These are phyloP conservation scores for Holotrichia oblita DNA, from an alignment of 1,140 invertebrate species.

Conservation along the genomic window DNA sequence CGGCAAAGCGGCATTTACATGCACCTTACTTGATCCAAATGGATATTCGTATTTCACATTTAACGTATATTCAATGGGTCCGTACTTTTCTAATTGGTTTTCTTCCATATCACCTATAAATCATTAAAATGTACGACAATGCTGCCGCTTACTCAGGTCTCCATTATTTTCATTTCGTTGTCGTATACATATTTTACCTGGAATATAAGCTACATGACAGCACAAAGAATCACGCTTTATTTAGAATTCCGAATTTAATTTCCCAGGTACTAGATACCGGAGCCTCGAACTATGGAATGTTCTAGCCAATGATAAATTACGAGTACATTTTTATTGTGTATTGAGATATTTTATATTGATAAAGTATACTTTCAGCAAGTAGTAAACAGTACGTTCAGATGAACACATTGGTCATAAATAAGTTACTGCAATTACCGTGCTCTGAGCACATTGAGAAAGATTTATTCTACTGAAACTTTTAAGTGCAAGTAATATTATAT, in stretches of 20 bases:
- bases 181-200: constrained; percentile 38
- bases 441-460: no score
- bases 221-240: constrained; percentile 27
- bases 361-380: neutral
- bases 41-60: constrained; percentile 50
- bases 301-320: neutral
- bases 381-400: no score
- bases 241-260: constrained; percentile 20
- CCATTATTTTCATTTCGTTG: constrained; percentile 36
- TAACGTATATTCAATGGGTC: constrained; percentile 46
- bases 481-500: no score
- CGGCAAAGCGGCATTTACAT: constrained; percentile 47
- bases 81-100: constrained; percentile 51
- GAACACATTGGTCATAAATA: no score
- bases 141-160: neutral
- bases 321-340: neutral
- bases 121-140: constrained; percentile 38
- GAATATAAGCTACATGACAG: neutral
- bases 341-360: neutral
- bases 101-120: constrained; percentile 41
- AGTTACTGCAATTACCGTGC: no score
- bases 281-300: neutral
- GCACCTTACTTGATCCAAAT: constrained; percentile 48
- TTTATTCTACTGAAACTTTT: no score
- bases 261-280: neutral